Conservation (phyloP, 37 sponge, comb jelly and placozoan species). For the Oscarella lobularis region DNA sequence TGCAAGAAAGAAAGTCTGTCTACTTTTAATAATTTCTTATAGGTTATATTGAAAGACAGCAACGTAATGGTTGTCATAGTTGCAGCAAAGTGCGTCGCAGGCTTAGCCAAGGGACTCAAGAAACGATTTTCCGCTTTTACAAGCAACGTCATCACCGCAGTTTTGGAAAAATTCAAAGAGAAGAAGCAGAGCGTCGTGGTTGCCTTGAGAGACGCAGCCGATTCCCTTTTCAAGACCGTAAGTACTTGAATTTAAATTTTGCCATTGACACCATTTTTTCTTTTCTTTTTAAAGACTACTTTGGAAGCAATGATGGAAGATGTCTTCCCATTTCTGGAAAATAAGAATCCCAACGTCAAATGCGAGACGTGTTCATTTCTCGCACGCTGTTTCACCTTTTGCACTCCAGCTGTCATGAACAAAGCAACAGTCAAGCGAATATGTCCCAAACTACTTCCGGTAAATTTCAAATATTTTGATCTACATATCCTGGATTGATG, state of each 20-base stretch:
- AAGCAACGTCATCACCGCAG: constrained; percentile 21
- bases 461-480: background rate
- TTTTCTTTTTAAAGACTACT: constrained; percentile 32
- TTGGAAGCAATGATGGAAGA: constrained; percentile 63
- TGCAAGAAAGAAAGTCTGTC: background rate
- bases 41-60: constrained; percentile 86
- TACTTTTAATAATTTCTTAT: background rate
- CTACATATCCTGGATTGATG: background rate
- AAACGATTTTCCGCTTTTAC: constrained; percentile 33
- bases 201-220: constrained; percentile 70
- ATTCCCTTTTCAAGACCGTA: constrained; percentile 64
- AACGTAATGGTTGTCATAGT: constrained; percentile 79
- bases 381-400: constrained; percentile 62
- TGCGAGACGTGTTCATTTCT: constrained; percentile 65
- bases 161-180: constrained; percentile 89
- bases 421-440: constrained; percentile 69
- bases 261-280: background rate
- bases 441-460: constrained; percentile 51
- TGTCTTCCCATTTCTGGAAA: constrained; percentile 38
- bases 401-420: constrained; percentile 59
- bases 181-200: constrained; percentile 81
- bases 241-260: constrained; percentile 11
- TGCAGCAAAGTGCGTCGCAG: constrained; percentile 69
- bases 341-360: constrained; percentile 84
- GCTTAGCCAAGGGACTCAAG: constrained; percentile 74